Conservation (phyloP, 1,140 invertebrate genomes). For the Drosophila fuyamai region DNA sequence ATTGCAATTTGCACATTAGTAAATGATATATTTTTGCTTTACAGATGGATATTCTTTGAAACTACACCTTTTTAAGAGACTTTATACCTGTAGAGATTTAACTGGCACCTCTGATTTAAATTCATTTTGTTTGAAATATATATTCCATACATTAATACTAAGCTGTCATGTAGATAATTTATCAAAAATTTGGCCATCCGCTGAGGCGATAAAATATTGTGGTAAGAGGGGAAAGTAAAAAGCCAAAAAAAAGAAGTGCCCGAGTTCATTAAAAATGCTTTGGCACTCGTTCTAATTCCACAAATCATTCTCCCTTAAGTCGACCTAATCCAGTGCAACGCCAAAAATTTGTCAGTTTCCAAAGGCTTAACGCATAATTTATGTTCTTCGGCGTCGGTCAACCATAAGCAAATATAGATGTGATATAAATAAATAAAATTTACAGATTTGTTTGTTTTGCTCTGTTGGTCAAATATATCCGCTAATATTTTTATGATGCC, state of each 20-base stretch:
- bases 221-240: not conserved
- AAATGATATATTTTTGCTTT: not conserved
- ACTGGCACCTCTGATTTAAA: no score
- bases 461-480: conserved; percentile 7
- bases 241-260: conserved; percentile 8
- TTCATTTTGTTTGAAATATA: no score
- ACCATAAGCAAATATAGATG: conserved; percentile 18
- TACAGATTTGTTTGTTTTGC: conserved; percentile 6
- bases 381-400: conserved; percentile 23
- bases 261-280: conserved; percentile 44
- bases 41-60: not conserved
- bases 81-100: no score
- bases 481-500: conserved; percentile 1
- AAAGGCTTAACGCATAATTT: conserved; percentile 43
- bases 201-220: not conserved
- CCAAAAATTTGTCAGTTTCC: conserved; percentile 47
- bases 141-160: not conserved
- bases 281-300: conserved; percentile 33
- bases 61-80: no score
- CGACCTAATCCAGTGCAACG: conserved; percentile 42
- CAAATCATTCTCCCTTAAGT: conserved; percentile 43
- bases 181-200: conserved; percentile 4
- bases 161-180: conserved; percentile 15
- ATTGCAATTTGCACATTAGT: not conserved
- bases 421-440: conserved; percentile 31